Base-by-base conservation (phyloP, 2,797 vertebrate genomes). In the Pempheris klunzingeri region DNA sequence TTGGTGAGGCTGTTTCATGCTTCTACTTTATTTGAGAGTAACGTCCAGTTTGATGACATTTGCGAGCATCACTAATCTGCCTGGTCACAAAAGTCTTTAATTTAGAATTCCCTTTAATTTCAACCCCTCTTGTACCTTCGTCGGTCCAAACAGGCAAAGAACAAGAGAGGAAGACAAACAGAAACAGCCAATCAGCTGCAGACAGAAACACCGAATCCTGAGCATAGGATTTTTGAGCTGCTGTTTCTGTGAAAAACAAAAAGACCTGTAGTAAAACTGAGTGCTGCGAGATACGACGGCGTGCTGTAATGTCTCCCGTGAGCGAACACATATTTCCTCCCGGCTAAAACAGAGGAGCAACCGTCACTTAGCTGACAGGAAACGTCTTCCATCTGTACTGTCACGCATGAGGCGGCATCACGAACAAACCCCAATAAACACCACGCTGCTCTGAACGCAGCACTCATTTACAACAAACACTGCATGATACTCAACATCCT, bases 381-480 rank as follows among this genome's bases (percentile, higher is more conserved):
- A 95, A 93, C 55, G 4, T 82, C 46, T n/a, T 90, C 80, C 90
- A 92, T 93, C 87, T 94, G 93, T 47, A 69, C 69, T 69, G 76
- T 90, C 88, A 70, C 22, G 44, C 67, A 60, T 75, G 71, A 65
- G 57, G 38, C 7, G 18, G 2, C 24, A 12, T 73, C 43, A 75
- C 28, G 0, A 65, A 77, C 32, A 77, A 82, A 81, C 66, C 74
- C 47, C 13, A 77, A 52, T 67, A 65, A 75, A 64, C 38, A 71
- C 41, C 20, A 62, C 46, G 46, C 26, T 75, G 57, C 49, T 77
- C 58, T 69, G 34, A 61, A 18, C 24, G 20, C 38, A 55, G 53
- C 52, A 52, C 28, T 17, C 26, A 65, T 69, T 80, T 68, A 12
- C 43, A 78, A 32, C 18, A 43, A 43, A 15, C 36, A 20, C 14